Evolutionary conservation across 2,888 invertebrate genomes (phyloP).

Genomic region (Steinernema carpocapsae): DNA sequence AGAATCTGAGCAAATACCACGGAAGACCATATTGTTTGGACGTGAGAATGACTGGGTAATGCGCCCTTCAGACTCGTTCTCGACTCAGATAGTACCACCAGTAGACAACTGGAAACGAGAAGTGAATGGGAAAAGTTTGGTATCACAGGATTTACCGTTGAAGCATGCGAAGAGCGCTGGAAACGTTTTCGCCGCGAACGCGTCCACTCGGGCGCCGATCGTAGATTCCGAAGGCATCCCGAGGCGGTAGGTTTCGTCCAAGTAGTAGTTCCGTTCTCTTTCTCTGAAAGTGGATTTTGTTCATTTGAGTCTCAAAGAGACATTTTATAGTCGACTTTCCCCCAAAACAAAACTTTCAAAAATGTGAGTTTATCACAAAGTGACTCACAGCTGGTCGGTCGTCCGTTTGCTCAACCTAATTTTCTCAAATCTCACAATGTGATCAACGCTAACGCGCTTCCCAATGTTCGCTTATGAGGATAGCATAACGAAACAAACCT

Average conservation of each 20-base stretch:
- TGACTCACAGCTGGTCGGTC: too few relatives aligned
- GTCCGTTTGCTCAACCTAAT: too few relatives aligned
- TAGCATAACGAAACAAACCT: constrained; percentile 19
- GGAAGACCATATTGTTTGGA: constrained; percentile 5
- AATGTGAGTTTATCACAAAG: too few relatives aligned
- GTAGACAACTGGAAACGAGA: constrained; percentile 61
- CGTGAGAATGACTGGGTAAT: background rate
- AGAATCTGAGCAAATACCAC: constrained; percentile 4
- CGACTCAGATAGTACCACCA: constrained; percentile 67
- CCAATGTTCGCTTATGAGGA: too few relatives aligned
- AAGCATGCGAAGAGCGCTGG: constrained; percentile 66
- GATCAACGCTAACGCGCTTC: too few relatives aligned
- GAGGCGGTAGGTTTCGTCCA: constrained; percentile 35
- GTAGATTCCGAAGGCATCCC: constrained; percentile 37
- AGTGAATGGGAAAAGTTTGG: constrained; percentile 35
- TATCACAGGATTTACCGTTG: constrained; percentile 54
- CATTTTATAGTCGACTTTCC: too few relatives aligned
- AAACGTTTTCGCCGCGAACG: constrained; percentile 65
- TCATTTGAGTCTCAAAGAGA: too few relatives aligned
- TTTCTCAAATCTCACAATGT: too few relatives aligned
- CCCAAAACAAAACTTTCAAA: too few relatives aligned
- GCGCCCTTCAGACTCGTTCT: constrained; percentile 44
- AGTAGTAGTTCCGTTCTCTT: constrained; percentile 23
- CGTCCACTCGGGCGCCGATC: constrained; percentile 53
- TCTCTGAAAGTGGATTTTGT: constrained; percentile 9